phyloP scores from a whole-genome alignment of 2,888 invertebrate genomes.

The Gisinianus flammeolus region DNA sequence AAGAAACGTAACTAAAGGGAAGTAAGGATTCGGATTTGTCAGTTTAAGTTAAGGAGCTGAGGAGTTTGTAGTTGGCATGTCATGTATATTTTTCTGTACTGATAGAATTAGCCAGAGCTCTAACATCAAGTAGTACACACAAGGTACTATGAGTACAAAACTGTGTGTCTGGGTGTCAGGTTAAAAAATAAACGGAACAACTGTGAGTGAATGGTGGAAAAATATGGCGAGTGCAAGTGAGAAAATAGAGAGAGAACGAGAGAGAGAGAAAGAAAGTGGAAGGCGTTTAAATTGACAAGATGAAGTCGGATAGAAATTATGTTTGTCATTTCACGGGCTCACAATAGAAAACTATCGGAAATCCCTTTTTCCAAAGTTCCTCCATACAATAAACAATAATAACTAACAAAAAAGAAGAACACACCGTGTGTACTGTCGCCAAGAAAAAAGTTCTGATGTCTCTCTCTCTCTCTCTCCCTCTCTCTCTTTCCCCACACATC shows the following conservation, averaged over 20 bases:
- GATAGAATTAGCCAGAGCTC: not conserved
- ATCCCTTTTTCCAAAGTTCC: not conserved
- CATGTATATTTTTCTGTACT: not conserved
- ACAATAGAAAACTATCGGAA: slow-evolving; percentile 7
- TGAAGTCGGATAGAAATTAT: slow-evolving; percentile 12
- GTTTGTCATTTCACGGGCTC: not conserved
- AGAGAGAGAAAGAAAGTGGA: not conserved
- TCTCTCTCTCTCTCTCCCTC: not conserved
- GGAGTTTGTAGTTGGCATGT: not conserved
- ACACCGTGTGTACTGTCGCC: not conserved
- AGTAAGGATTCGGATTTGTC: not conserved
- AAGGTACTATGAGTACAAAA: no score
- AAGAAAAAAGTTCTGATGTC: not conserved
- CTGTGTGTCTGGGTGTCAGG: not conserved
- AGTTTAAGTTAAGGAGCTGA: not conserved
- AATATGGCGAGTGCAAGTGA: not conserved
- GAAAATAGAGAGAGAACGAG: not conserved
- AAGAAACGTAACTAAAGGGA: not conserved
- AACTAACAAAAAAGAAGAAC: no score
- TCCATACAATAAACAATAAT: not conserved
- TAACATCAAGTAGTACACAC: no score
- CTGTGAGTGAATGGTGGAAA: not conserved
- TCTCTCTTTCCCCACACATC: no score
- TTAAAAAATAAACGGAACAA: not conserved
- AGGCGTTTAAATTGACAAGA: slow-evolving; percentile 14